These are phyloP conservation scores for Cerceris ruficornis DNA, from an alignment of 2,888 invertebrate genomes.

Conservation along the genomic window DNA sequence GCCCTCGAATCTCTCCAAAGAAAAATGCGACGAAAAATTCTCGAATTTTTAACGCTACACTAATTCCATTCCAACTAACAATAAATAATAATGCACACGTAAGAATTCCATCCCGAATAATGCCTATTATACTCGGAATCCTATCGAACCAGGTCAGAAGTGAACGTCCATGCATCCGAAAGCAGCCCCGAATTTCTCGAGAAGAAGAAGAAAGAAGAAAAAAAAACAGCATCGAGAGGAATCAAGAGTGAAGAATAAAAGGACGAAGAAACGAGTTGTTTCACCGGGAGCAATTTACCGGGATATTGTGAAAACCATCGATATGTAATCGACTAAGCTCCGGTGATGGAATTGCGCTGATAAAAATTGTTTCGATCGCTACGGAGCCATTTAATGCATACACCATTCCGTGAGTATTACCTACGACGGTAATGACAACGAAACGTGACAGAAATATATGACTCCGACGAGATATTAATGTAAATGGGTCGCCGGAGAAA, in stretches of 20 bases:
- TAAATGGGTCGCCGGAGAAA: slow-evolving; percentile 44
- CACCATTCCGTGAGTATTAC: slow-evolving; percentile 3
- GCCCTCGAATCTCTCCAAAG: no score
- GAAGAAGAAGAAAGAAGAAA: background rate
- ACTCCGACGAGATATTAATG: slow-evolving; percentile 45
- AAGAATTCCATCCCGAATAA: background rate
- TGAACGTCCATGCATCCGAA: background rate
- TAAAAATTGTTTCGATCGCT: background rate
- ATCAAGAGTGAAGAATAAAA: no score
- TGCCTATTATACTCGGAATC: background rate
- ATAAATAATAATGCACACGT: background rate
- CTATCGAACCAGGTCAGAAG: background rate
- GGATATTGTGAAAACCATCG: background rate
- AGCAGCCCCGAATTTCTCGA: background rate
- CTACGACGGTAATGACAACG: slow-evolving; percentile 11
- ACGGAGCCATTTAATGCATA: background rate
- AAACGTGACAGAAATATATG: slow-evolving; percentile 47
- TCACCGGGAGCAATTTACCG: background rate
- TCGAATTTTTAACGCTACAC: no score
- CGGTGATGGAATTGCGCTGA: background rate
- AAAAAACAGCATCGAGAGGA: no score
- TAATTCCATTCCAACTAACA: no score
- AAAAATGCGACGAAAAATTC: no score
- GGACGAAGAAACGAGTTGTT: no score
- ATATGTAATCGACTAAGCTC: background rate